These are phyloP conservation scores for Xylota segnis DNA, from an alignment of 2,888 invertebrate genomes.

Conservation along the genomic window DNA sequence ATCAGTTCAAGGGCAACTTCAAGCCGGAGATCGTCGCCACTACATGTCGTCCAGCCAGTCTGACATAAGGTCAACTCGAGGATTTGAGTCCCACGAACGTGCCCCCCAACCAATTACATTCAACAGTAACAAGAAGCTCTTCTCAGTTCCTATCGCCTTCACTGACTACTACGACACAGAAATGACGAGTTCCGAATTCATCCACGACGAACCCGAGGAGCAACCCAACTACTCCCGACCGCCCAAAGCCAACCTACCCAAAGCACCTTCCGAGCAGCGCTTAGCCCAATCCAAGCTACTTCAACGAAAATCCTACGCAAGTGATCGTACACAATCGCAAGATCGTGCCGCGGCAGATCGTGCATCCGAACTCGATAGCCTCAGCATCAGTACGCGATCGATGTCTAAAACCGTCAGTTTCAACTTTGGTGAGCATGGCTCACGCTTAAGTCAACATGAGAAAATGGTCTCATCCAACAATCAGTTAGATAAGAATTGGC, in stretches of 20 bases:
- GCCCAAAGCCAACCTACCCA: conserved; percentile 60
- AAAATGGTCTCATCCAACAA: conserved; percentile 79
- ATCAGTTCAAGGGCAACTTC: conserved; percentile 44
- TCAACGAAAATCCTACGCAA: conserved; percentile 80
- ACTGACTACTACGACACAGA: conserved; percentile 55
- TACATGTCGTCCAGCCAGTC: conserved; percentile 57
- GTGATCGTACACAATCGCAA: conserved; percentile 83
- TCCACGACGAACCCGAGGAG: conserved; percentile 61
- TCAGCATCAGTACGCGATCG: conserved; percentile 77
- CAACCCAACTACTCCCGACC: conserved; percentile 74
- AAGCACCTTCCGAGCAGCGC: conserved; percentile 81
- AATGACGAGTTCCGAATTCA: conserved; percentile 44
- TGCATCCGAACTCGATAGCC: conserved; percentile 81
- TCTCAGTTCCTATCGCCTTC: conserved; percentile 66
- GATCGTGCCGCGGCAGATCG: conserved; percentile 81
- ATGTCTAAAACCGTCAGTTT: conserved; percentile 85
- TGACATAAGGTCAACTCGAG: conserved; percentile 41
- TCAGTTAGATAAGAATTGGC: conserved; percentile 81
- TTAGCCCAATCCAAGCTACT: conserved; percentile 78
- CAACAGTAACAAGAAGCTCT: conserved; percentile 56
- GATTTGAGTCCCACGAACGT: conserved; percentile 38
- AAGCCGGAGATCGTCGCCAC: conserved; percentile 57
- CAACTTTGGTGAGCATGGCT: conserved; percentile 83
- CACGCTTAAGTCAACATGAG: conserved; percentile 82
- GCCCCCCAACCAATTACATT: conserved; percentile 36